A percentile compares a stretch with the other conserved stretches of the same genome.
phyloP scores from a whole-genome alignment of 1,140 invertebrate species.

The Pentalonia nigronervosa region DNA sequence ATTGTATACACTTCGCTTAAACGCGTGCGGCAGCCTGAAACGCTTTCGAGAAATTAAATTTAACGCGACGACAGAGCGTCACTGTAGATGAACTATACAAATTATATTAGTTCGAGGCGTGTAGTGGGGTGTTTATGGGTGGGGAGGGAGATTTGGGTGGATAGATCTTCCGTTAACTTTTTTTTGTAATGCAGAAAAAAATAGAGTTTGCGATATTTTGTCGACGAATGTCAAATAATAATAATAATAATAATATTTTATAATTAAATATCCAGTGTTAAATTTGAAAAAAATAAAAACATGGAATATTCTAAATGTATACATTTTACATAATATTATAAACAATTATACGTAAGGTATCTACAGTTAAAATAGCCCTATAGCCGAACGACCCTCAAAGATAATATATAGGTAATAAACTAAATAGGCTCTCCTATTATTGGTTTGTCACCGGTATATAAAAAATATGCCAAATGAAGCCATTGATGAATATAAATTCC shows the following conservation, averaged over 20 bases:
- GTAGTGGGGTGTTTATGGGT: background rate
- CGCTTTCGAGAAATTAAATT: constrained; percentile 34
- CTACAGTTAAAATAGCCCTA: too few species aligned
- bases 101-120: background rate
- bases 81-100: background rate
- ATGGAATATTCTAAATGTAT: background rate
- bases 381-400: background rate
- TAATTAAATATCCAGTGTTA: background rate
- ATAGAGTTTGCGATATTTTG: background rate
- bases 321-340: background rate
- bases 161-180: background rate
- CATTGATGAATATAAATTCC: background rate
- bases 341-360: background rate
- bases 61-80: constrained; percentile 36
- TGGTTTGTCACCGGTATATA: background rate
- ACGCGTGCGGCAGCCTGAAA: background rate
- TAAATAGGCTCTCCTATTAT: too few species aligned
- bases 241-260: background rate
- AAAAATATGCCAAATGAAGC: background rate
- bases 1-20: background rate
- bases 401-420: too few species aligned
- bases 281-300: background rate
- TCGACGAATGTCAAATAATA: background rate
- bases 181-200: background rate
- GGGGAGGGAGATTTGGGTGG: background rate